Conservation (phyloP, 2,113 vertebrate species). For the Hippoglossus stenolepis region DNA sequence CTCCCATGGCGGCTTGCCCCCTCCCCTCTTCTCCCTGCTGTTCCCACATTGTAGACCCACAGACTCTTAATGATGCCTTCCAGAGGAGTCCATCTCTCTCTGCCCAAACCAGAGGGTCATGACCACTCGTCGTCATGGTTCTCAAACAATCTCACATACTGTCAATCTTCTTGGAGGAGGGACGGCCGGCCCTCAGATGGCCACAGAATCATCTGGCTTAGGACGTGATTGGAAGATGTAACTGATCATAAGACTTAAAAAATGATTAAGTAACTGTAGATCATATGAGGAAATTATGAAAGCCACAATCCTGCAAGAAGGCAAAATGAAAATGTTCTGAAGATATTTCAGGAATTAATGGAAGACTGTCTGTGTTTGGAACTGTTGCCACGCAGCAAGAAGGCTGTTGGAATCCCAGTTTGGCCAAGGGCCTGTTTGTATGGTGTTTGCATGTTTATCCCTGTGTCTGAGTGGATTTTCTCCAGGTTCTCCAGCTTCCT, state of each 20-base stretch:
- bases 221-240: slow-evolving; percentile 16
- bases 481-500: no score
- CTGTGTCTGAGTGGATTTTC: no score
- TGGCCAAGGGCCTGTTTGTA: no score
- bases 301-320: neutral
- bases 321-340: neutral
- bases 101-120: slow-evolving; percentile 19
- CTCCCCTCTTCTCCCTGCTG: neutral
- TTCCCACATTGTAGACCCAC: slow-evolving; percentile 5
- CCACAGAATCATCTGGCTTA: slow-evolving; percentile 9
- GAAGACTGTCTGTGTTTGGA: neutral
- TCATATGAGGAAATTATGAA: slow-evolving; percentile 4
- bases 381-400: no score
- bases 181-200: slow-evolving; percentile 22
- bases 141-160: slow-evolving; percentile 22
- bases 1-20: slow-evolving; percentile 6
- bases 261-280: neutral
- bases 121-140: slow-evolving; percentile 35
- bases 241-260: neutral
- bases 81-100: slow-evolving; percentile 2
- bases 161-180: slow-evolving; percentile 12
- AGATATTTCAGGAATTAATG: neutral
- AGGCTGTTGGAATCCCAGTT: no score
- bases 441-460: no score
- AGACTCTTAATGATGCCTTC: slow-evolving; percentile 19